Evolutionary conservation across 2,113 vertebrate species (phyloP).

Genomic region (Callocephalon fimbriatum): DNA sequence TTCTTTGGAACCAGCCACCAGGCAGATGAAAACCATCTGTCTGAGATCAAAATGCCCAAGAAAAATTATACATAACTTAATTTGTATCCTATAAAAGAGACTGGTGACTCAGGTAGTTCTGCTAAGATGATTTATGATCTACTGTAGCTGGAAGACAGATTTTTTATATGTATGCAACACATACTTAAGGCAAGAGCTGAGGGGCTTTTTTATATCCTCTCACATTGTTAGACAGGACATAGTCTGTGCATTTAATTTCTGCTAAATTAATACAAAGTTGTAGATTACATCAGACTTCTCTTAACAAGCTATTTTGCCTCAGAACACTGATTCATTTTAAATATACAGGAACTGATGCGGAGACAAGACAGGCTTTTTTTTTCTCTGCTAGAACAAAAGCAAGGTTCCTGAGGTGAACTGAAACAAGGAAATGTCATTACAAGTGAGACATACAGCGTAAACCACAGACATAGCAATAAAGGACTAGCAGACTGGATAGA

Average conservation of each 20-base stretch:
- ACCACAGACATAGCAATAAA: not conserved
- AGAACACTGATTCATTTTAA: not conserved
- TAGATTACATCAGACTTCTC: not conserved
- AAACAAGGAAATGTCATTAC: not conserved
- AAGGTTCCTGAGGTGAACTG: not conserved
- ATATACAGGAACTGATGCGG: not conserved
- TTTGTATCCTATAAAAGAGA: not conserved
- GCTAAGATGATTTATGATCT: not conserved
- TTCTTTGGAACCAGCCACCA: not conserved
- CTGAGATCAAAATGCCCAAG: not conserved
- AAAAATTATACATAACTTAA: not conserved
- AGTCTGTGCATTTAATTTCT: constrained; percentile 1
- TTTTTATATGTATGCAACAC: not conserved
- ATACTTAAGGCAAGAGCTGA: not conserved
- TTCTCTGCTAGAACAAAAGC: not conserved
- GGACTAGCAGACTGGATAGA: not conserved
- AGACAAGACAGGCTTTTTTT: not conserved
- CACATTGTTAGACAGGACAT: not conserved
- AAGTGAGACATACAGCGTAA: not conserved
- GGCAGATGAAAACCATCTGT: not conserved
- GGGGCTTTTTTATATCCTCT: not conserved
- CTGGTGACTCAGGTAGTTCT: not conserved
- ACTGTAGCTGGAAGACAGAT: not conserved
- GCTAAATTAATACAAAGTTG: not conserved
- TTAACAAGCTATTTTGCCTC: not conserved